Evolutionary conservation across 2,888 invertebrate species (phyloP).

Genomic region (Nemoura dubitans): DNA sequence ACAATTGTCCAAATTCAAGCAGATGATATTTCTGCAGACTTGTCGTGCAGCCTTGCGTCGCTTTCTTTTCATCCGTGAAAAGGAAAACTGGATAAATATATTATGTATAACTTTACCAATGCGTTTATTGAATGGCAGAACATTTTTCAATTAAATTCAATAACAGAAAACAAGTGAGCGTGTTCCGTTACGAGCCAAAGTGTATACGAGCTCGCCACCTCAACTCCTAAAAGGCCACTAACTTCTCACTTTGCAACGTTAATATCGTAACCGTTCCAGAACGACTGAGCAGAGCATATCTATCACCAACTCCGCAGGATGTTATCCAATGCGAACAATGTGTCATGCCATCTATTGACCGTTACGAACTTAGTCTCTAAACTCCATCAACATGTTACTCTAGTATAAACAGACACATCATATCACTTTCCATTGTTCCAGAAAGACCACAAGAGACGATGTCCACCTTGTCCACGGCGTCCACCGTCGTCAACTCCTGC

Average conservation of each 20-base stretch:
- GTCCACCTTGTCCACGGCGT: neutral
- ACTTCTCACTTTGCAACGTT: neutral
- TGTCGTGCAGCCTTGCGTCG: neutral
- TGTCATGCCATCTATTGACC: neutral
- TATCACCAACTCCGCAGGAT: neutral
- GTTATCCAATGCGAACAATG: neutral
- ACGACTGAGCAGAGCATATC: neutral
- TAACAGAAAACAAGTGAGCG: neutral
- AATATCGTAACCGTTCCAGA: neutral
- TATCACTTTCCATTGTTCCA: constrained; percentile 7
- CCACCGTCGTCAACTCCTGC: neutral
- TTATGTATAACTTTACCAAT: neutral
- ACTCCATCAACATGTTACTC: neutral
- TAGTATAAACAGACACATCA: neutral
- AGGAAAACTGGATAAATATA: neutral
- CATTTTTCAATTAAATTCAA: neutral
- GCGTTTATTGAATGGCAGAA: neutral
- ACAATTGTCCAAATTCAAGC: neutral
- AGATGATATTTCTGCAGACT: constrained; percentile 7
- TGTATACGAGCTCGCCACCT: neutral
- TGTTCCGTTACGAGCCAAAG: neutral
- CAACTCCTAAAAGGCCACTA: neutral
- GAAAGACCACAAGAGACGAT: neutral
- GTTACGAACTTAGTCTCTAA: neutral
- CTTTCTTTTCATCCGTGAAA: neutral